These are phyloP conservation scores for Neocrepidodera transversa DNA, from an alignment of 2,888 invertebrate species.

Conservation along the genomic window DNA sequence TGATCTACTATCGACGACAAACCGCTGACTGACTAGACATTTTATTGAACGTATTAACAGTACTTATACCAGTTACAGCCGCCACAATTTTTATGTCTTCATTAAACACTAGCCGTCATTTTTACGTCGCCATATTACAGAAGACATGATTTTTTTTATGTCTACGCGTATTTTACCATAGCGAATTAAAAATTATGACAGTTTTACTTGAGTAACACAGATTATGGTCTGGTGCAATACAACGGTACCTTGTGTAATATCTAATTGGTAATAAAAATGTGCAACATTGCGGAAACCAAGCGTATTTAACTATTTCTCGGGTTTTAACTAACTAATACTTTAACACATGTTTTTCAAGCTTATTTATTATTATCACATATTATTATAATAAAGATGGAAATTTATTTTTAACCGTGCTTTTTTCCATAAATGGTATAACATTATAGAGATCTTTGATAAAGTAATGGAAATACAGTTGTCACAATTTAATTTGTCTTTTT, in stretches of 20 bases:
- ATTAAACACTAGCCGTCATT: neutral
- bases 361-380: neutral
- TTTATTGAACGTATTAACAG: neutral
- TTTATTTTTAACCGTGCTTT: too few relatives aligned
- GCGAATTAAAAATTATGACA: neutral
- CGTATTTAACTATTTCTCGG: constrained; percentile 12
- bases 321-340: constrained; percentile 21
- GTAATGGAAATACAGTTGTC: too few relatives aligned
- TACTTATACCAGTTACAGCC: constrained; percentile 2
- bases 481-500: too few relatives aligned
- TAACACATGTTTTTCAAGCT: neutral
- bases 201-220: neutral
- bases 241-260: constrained; percentile 21
- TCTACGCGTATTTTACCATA: neutral
- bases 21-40: neutral
- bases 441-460: too few relatives aligned
- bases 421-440: too few relatives aligned
- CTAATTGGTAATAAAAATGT: constrained; percentile 24
- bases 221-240: constrained; percentile 16
- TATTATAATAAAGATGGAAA: neutral
- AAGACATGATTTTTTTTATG: constrained; percentile 6
- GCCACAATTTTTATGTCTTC: constrained; percentile 7
- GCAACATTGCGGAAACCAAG: constrained; percentile 22
- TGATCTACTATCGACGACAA: constrained; percentile 4
- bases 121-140: neutral